phyloP scores from a whole-genome alignment of 2,888 invertebrate species.

The Orchesellides sinensis region DNA sequence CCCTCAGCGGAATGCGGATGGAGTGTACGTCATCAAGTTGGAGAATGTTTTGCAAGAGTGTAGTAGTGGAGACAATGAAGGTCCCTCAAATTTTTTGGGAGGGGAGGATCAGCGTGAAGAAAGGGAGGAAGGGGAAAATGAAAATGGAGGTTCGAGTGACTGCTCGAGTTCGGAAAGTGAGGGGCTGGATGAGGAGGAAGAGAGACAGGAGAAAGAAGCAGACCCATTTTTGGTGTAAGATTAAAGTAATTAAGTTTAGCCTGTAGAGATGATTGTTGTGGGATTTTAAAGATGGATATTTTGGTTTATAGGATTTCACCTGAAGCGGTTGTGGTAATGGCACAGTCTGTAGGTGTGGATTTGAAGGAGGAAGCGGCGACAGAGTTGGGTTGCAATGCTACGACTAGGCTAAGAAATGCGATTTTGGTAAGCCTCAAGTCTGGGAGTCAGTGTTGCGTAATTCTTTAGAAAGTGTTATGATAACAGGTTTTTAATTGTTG shows the following conservation, averaged over 20 bases:
- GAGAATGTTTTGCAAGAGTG: neutral
- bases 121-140: neutral
- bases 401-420: conserved; percentile 61
- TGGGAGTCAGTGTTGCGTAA: neutral
- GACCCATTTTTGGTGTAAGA: conserved; percentile 36
- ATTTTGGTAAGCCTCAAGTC: conserved; percentile 47
- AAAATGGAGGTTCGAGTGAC: neutral
- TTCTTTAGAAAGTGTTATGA: neutral
- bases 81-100: neutral
- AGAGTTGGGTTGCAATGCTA: conserved; percentile 53
- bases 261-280: too few species aligned
- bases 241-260: too few species aligned
- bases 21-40: neutral
- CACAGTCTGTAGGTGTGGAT: conserved; percentile 65
- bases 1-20: too few species aligned
- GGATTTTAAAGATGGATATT: neutral
- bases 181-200: too few species aligned
- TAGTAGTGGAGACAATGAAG: neutral
- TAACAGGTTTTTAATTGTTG: neutral
- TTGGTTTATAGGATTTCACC: conserved; percentile 46
- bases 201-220: conserved; percentile 8
- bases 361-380: conserved; percentile 62
- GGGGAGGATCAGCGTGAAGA: neutral
- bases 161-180: neutral
- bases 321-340: conserved; percentile 64